Conservation (phyloP, 1,140 invertebrate genomes). For the Lamellibrachia luymesi region DNA sequence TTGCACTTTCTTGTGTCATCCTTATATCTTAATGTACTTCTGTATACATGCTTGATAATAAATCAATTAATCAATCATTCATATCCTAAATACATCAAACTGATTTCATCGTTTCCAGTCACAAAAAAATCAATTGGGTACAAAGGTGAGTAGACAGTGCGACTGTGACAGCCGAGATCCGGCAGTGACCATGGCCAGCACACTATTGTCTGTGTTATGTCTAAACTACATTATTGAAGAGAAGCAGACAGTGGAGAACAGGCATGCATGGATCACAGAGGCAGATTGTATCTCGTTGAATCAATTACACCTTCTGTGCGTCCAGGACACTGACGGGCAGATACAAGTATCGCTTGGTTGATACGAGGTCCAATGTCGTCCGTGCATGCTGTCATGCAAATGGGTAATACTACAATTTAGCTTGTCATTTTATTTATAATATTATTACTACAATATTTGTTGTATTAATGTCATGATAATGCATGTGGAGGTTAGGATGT, state of each 20-base stretch:
- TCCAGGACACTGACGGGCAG: not conserved
- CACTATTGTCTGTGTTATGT: not conserved
- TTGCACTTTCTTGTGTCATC: no score
- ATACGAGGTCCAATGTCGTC: not conserved
- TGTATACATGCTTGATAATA: no score
- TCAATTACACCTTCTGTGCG: not conserved
- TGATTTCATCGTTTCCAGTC: not conserved
- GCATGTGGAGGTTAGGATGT: not conserved
- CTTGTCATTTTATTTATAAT: not conserved
- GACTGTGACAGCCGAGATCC: not conserved
- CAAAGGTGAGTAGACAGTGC: not conserved
- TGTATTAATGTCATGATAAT: not conserved
- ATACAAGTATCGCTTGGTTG: not conserved
- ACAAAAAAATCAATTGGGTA: not conserved
- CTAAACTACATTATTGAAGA: not conserved
- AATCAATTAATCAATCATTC: not conserved
- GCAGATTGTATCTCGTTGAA: not conserved
- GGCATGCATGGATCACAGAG: not conserved
- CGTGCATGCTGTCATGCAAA: not conserved
- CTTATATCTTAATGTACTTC: no score
- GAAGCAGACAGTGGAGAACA: not conserved
- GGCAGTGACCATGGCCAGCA: not conserved
- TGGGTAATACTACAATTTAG: not conserved
- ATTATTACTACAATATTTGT: not conserved
- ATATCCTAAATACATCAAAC: not conserved